Conservation (phyloP, 1,140 invertebrate species). For the Eurytemora carolleeae region DNA sequence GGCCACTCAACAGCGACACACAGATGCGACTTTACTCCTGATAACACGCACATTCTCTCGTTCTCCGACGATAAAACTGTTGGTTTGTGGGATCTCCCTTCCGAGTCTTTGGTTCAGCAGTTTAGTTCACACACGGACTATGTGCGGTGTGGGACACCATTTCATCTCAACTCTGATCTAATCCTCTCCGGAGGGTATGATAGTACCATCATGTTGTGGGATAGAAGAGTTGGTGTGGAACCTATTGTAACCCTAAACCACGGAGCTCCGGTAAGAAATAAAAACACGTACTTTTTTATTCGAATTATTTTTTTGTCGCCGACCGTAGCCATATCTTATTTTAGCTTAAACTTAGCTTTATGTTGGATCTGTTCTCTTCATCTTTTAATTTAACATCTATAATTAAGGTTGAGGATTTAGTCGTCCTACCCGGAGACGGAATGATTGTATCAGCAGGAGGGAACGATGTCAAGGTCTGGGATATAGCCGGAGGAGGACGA, state of each 20-base stretch:
- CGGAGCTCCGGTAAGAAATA: background rate
- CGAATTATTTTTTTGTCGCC: too few relatives aligned
- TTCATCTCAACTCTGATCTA: background rate
- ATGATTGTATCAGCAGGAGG: background rate
- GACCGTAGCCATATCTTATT: too few relatives aligned
- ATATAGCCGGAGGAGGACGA: background rate
- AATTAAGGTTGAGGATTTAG: background rate
- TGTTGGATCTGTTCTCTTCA: too few relatives aligned
- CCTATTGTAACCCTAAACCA: background rate
- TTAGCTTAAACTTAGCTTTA: too few relatives aligned
- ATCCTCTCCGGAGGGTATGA: background rate
- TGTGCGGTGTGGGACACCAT: background rate
- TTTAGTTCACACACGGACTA: conserved; percentile 24
- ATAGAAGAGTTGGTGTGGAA: background rate
- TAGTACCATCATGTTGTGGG: background rate
- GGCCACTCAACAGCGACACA: conserved; percentile 26
- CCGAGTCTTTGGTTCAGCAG: conserved; percentile 22
- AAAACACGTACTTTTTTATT: too few relatives aligned
- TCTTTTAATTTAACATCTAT: too few relatives aligned
- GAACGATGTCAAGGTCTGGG: background rate
- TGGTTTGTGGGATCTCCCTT: conserved; percentile 29
- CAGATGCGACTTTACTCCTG: conserved; percentile 26
- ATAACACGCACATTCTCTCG: conserved; percentile 27
- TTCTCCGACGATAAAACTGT: conserved; percentile 32
- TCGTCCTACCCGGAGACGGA: background rate